Conservation (phyloP, 92 coral and sea anemone genomes). For the Scolanthus callimorphus region DNA sequence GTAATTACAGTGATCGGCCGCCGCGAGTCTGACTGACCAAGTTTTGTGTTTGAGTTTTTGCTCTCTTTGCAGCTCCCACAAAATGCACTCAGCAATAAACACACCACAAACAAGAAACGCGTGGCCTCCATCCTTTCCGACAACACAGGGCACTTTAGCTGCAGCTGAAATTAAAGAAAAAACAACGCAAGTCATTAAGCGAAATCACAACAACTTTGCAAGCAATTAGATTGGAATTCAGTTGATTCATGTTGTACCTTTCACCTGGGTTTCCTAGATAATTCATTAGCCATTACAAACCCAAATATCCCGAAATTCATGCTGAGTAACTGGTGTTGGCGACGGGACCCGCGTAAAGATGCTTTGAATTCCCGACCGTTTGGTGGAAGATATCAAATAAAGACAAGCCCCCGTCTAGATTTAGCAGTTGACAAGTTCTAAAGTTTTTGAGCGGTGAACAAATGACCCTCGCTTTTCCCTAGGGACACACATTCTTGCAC, state of each 20-base stretch:
- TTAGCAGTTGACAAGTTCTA: constrained; percentile 20
- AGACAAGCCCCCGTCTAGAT: constrained; percentile 52
- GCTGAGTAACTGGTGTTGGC: background rate
- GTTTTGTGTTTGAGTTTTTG: constrained; percentile 16
- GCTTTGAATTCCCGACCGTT: constrained; percentile 8
- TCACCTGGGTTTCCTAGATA: constrained; percentile 11
- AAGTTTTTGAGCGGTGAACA: constrained; percentile 23
- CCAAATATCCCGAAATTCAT: constrained; percentile 27
- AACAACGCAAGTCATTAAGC: constrained; percentile 39
- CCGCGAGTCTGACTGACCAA: constrained; percentile 36
- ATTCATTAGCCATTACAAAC: constrained; percentile 15
- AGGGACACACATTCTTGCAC: constrained; percentile 59
- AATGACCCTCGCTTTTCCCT: constrained; percentile 44
- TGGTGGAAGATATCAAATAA: constrained; percentile 3
- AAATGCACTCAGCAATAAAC: constrained; percentile 25
- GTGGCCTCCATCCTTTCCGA: constrained; percentile 26
- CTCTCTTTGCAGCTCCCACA: constrained; percentile 23
- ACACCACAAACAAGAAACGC: constrained; percentile 17
- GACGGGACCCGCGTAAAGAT: constrained; percentile 10
- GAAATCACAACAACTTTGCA: constrained; percentile 74
- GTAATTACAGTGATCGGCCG: constrained; percentile 57
- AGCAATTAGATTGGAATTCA: constrained; percentile 59
- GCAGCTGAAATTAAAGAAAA: constrained; percentile 43
- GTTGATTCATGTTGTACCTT: constrained; percentile 18
- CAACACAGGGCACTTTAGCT: constrained; percentile 48